Conservation (phyloP, 2,797 vertebrate species). For the Erpetoichthys calabaricus region DNA sequence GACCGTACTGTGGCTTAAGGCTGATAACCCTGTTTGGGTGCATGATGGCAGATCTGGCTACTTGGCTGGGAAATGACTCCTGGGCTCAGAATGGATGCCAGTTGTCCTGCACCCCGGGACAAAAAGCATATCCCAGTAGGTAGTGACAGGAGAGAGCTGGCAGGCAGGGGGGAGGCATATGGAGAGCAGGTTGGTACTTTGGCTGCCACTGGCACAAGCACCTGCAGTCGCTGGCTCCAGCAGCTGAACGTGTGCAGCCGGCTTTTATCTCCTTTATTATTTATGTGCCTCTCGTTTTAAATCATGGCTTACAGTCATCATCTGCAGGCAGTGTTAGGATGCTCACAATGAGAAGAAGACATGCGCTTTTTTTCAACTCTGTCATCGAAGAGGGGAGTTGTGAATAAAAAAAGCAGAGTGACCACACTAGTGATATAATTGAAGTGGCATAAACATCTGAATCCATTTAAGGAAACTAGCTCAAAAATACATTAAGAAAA, state of each 20-base stretch:
- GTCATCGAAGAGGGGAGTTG: no score
- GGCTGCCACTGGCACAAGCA: slow-evolving; percentile 49
- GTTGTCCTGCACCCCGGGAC: slow-evolving; percentile 22
- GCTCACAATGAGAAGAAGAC: no score
- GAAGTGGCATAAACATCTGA: no score
- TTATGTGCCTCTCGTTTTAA: slow-evolving; percentile 14
- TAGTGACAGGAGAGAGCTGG: slow-evolving; percentile 61
- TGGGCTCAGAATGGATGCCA: slow-evolving; percentile 10
- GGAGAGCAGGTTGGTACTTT: slow-evolving; percentile 63
- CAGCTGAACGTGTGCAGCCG: slow-evolving; percentile 32
- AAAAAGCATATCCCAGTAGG: slow-evolving; percentile 36
- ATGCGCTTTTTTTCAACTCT: no score
- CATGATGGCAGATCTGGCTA: slow-evolving; percentile 20
- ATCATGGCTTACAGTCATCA: no score
- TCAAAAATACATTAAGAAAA: no score
- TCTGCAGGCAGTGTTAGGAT: no score
- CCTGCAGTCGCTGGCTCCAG: slow-evolving; percentile 50
- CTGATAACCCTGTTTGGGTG: slow-evolving; percentile 18
- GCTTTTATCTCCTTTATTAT: slow-evolving; percentile 15
- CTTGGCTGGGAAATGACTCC: slow-evolving; percentile 34
- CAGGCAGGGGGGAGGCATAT: slow-evolving; percentile 58
- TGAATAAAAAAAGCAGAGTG: no score
- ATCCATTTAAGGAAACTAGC: no score
- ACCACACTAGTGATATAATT: no score
- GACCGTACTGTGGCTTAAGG: slow-evolving; percentile 28